These are phyloP conservation scores for Micropoecilia bifurca DNA, from an alignment of 2,797 vertebrate genomes.

Conservation along the genomic window DNA sequence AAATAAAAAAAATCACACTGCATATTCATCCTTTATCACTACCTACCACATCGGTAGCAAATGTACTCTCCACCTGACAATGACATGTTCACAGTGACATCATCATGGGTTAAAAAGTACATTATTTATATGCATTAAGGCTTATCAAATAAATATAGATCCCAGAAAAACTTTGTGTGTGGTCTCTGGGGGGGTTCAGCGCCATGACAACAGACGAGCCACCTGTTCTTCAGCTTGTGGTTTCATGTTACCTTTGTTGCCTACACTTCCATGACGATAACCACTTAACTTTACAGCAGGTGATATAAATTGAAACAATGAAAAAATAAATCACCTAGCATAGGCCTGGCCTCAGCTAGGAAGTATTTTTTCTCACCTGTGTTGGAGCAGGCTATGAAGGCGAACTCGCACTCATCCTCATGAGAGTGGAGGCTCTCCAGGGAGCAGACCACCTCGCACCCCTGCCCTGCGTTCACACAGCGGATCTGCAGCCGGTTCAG, in stretches of 20 bases:
- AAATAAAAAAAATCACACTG: constrained; percentile 19
- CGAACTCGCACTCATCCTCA: constrained; percentile 88
- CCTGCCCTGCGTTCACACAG: constrained; percentile 85
- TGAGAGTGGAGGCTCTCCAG: constrained; percentile 88
- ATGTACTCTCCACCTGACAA: constrained; percentile 80
- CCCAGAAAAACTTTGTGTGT: constrained; percentile 21
- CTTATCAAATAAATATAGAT: constrained; percentile 58
- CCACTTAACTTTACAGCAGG: constrained; percentile 3
- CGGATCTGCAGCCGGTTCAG: constrained; percentile 89
- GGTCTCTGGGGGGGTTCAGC: constrained; percentile 27
- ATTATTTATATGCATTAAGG: constrained; percentile 9
- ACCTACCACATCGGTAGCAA: constrained; percentile 83
- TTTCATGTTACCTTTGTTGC: constrained; percentile 55
- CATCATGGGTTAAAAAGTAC: constrained; percentile 30
- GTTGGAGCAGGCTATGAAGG: constrained; percentile 85
- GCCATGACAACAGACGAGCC: constrained; percentile 65
- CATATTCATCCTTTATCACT: constrained; percentile 54
- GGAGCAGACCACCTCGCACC: constrained; percentile 88
- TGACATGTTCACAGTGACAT: constrained; percentile 61
- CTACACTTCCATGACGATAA: constrained; percentile 6
- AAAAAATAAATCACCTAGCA: background rate
- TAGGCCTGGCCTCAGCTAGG: background rate
- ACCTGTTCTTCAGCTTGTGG: constrained; percentile 57
- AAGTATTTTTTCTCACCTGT: constrained; percentile 71
- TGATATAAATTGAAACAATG: background rate